These are phyloP conservation scores for Mercenaria mercenaria DNA, from an alignment of 1,140 invertebrate species.

Conservation along the genomic window DNA sequence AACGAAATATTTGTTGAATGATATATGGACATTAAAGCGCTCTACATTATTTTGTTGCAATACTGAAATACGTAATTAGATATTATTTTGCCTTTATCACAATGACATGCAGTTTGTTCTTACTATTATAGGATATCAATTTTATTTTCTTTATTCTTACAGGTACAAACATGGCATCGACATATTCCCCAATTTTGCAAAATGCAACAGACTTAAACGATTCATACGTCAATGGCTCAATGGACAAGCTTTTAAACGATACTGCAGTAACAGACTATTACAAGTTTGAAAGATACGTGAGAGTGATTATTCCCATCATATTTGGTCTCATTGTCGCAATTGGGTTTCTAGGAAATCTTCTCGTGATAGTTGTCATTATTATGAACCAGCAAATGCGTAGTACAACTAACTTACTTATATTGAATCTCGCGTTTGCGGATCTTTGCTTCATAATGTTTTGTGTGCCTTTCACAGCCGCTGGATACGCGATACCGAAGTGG, in stretches of 20 bases:
- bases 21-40: too few relatives aligned
- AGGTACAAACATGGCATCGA: not conserved
- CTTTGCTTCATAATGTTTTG: constrained; percentile 98
- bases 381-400: constrained; percentile 96
- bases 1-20: too few relatives aligned
- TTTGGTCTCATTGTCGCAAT: constrained; percentile 95
- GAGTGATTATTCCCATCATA: constrained; percentile 91
- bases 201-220: not conserved
- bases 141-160: not conserved
- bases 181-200: not conserved
- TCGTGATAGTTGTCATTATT: constrained; percentile 94
- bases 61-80: too few relatives aligned
- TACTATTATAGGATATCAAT: too few relatives aligned
- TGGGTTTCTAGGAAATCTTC: constrained; percentile 94
- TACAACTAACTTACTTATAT: constrained; percentile 96
- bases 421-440: constrained; percentile 94
- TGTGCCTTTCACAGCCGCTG: constrained; percentile 90
- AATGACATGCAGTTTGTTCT: too few relatives aligned
- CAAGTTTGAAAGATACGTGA: constrained; percentile 75
- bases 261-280: not conserved
- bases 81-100: too few relatives aligned
- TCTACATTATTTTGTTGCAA: too few relatives aligned
- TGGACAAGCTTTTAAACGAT: not conserved
- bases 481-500: constrained; percentile 89
- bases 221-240: not conserved